Evolutionary conservation across 2,888 invertebrate genomes (phyloP), one percentile per base, ranked within the genome.

Genomic region (Drosophila neonasuta): DNA sequence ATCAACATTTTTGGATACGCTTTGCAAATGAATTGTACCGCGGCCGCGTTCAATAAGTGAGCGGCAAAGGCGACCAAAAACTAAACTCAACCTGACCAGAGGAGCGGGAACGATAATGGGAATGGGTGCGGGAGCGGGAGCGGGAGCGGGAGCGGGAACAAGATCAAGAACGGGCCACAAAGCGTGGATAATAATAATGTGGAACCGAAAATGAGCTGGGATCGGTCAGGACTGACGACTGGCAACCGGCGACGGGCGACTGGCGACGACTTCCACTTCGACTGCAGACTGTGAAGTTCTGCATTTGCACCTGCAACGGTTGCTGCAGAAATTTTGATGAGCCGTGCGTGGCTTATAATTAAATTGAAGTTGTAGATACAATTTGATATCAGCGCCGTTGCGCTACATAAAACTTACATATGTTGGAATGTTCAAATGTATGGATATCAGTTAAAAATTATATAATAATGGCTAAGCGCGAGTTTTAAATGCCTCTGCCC

Each of bases 1-100:
- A 86, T 85, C 88, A 85, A 73, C 88, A 80, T 86, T 86, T 88
- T 85, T 79, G 88, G 85, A 88, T 84, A 85, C 88, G 85, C 88
- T 85, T 88, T 74, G 74, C 79, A 81, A 85, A 81, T 78, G 80
- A 80, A 86, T 80, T 86, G 81, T 71, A 68, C 62, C 66, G 56
- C 76, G 80, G 58, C 46, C 65, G 50, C 51, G 48, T 60, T 75
- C 71, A 75, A 75, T 75, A 64, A 72, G 70, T 60, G 49, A 56
- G 67, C 63, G 55, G 48, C 61, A 50, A 62, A 64, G 54, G 65
- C 57, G 60, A 59, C 73, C 80, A 49, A 42, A 24, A 24, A 51
- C 74, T 48, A 63, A 65, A 24, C 42, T 24, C 51, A 49, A 34
- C 17, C 58, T 41, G 61, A 61, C 51, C 65, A 49, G 52, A 49